Percentiles rank a stretch among this genome's conserved stretches.
Evolutionary conservation across 2,113 vertebrate genomes (phyloP).

Genomic region (Halichoerus grypus): DNA sequence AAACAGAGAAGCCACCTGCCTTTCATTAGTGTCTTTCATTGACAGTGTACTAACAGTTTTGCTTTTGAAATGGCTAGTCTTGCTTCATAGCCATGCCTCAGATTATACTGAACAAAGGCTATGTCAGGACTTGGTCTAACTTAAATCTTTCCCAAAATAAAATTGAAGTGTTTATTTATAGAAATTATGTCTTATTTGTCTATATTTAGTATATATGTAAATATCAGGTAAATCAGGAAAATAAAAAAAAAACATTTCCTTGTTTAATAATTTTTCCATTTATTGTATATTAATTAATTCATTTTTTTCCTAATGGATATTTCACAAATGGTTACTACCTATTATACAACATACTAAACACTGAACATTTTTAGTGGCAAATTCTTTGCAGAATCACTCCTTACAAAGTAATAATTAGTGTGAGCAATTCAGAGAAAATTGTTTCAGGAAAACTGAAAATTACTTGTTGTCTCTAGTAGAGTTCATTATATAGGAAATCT

Average conservation of each 20-base stretch:
- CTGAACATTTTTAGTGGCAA: background rate
- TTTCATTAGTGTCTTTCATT: background rate
- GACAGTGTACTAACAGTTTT: background rate
- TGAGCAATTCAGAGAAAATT: background rate
- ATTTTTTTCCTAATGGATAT: background rate
- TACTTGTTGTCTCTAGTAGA: background rate
- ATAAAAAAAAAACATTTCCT: background rate
- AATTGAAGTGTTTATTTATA: background rate
- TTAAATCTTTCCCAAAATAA: background rate
- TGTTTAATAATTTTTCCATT: background rate
- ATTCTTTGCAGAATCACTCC: background rate
- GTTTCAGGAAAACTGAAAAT: background rate
- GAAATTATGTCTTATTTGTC: background rate
- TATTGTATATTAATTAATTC: background rate
- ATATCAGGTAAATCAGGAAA: background rate
- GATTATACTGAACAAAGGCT: background rate
- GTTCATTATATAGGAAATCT: background rate
- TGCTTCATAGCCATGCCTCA: background rate
- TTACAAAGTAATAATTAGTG: background rate
- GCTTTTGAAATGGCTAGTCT: slow-evolving; percentile 10
- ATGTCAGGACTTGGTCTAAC: background rate
- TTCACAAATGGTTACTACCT: background rate
- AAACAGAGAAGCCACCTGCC: background rate
- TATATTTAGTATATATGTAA: background rate
- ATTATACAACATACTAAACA: background rate